phyloP scores from a whole-genome alignment of 2,797 vertebrate species.

The Catostomus latipinnis region DNA sequence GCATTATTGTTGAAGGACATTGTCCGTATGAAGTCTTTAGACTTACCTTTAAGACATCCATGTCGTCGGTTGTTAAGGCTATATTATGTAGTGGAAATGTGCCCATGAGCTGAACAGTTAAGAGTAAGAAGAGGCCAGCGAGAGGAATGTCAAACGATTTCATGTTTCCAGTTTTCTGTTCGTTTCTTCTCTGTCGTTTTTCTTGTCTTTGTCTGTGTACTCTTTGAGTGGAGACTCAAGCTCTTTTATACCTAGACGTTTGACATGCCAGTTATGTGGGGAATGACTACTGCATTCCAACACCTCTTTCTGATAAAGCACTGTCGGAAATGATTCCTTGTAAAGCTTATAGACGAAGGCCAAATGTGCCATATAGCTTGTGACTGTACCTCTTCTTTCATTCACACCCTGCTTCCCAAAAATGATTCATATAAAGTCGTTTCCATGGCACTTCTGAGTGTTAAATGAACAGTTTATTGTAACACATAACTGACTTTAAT shows the following conservation, averaged over 20 bases:
- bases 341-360: slow-evolving; percentile 70
- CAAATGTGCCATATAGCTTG: slow-evolving; percentile 69
- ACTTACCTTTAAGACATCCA: slow-evolving; percentile 76
- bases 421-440: too few species aligned
- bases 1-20: neutral
- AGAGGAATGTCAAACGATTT: slow-evolving; percentile 56
- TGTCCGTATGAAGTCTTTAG: neutral
- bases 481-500: too few species aligned
- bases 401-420: too few species aligned
- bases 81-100: slow-evolving; percentile 65
- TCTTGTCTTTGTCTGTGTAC: slow-evolving; percentile 58
- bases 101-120: slow-evolving; percentile 63
- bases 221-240: slow-evolving; percentile 40
- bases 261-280: slow-evolving; percentile 69
- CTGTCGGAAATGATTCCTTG: slow-evolving; percentile 80
- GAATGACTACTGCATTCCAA: slow-evolving; percentile 77
- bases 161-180: slow-evolving; percentile 64
- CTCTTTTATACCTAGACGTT: slow-evolving; percentile 75
- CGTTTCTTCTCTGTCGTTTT: slow-evolving; percentile 27
- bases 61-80: slow-evolving; percentile 63
- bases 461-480: too few species aligned
- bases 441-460: too few species aligned
- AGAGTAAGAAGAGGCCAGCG: slow-evolving; percentile 68
- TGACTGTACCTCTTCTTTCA: slow-evolving; percentile 58
- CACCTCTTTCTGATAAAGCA: slow-evolving; percentile 79